Evolutionary conservation across 2,797 vertebrate species (phyloP).

Genomic region (Gymnothorax reevesii): DNA sequence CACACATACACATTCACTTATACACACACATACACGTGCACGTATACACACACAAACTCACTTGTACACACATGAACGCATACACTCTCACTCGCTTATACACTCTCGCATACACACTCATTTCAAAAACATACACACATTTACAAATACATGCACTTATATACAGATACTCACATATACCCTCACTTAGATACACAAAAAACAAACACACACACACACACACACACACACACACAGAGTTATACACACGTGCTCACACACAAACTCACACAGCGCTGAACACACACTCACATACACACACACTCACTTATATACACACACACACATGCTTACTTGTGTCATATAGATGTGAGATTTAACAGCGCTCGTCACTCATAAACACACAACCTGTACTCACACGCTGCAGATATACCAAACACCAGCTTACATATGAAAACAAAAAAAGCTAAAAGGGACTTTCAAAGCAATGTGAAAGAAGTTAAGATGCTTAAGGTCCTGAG

Average conservation of each 20-base stretch:
- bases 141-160: not conserved
- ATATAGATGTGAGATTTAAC: not conserved
- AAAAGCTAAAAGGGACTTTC: no score
- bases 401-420: no score
- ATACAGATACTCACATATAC: not conserved
- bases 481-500: no score
- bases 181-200: not conserved
- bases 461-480: no score
- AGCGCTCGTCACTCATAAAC: not conserved
- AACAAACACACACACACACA: not conserved
- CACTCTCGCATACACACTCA: not conserved
- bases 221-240: conserved; percentile 10
- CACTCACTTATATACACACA: not conserved
- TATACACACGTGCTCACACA: not conserved
- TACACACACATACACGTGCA: not conserved
- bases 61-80: not conserved
- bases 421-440: no score
- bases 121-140: not conserved
- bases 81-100: not conserved
- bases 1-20: not conserved
- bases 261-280: conserved; percentile 11
- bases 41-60: not conserved
- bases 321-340: not conserved
- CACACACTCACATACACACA: not conserved
- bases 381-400: not conserved